phyloP scores from a whole-genome alignment of 92 coral and sea anemone genomes.

The Zoanthus sociatus region DNA sequence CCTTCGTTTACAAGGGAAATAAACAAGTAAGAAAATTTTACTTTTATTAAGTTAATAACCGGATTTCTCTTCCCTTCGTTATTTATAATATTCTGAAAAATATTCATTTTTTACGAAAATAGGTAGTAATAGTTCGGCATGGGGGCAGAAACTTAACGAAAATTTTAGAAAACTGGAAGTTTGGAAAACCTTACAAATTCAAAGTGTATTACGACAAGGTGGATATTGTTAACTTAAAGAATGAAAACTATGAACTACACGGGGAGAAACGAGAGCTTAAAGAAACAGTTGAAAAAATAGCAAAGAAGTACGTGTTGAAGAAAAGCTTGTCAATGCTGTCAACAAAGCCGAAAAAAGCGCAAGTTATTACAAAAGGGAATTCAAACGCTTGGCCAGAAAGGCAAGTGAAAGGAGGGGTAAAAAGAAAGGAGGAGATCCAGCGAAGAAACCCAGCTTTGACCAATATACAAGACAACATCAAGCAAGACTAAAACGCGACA shows the following conservation, averaged over 20 bases:
- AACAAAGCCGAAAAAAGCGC: background rate
- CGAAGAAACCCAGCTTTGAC: conserved; percentile 27
- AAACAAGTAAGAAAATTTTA: conserved; percentile 2
- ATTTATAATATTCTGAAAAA: background rate
- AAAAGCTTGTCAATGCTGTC: background rate
- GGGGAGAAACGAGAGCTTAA: conserved; percentile 19
- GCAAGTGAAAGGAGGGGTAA: background rate
- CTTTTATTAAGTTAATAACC: background rate
- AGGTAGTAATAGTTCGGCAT: background rate
- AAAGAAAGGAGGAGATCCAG: conserved; percentile 27
- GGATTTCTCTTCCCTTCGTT: background rate
- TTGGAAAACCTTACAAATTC: background rate
- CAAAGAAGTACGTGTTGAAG: conserved; percentile 15
- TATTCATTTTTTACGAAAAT: background rate
- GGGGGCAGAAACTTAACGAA: background rate
- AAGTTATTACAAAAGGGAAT: background rate
- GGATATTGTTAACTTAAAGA: background rate
- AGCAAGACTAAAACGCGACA: conserved; percentile 2
- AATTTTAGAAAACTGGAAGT: background rate
- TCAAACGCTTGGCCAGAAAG: background rate
- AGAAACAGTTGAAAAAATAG: background rate
- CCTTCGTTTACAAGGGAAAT: conserved; percentile 18
- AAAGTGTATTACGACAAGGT: background rate
- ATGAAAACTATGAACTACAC: conserved; percentile 18
- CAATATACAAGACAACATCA: conserved; percentile 41